These are phyloP conservation scores for Uropsilus gracilis DNA, from an alignment of 2,113 vertebrate genomes.

Conservation along the genomic window DNA sequence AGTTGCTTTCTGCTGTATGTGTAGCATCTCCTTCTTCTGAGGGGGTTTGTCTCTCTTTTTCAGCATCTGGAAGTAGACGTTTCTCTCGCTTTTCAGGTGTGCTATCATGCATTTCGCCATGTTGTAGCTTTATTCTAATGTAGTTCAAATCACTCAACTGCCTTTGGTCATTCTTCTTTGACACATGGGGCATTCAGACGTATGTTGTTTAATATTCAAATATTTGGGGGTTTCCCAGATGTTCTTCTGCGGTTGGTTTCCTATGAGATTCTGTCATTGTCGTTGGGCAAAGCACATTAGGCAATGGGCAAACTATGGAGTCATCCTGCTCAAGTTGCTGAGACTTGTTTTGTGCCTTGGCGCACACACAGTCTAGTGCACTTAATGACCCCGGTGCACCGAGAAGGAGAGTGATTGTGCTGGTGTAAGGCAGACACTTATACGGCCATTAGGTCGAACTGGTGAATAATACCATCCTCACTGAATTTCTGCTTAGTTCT, in stretches of 20 bases:
- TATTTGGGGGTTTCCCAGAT: slow-evolving; percentile 51
- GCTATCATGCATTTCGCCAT: background rate
- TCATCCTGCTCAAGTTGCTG: background rate
- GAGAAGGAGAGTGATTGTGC: background rate
- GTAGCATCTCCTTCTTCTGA: background rate
- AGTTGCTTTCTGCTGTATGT: background rate
- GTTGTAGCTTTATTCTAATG: background rate
- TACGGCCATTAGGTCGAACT: background rate
- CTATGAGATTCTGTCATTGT: background rate
- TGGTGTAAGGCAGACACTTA: background rate
- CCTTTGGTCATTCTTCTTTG: background rate
- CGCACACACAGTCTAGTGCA: too few species aligned
- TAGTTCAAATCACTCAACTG: background rate
- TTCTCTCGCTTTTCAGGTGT: background rate
- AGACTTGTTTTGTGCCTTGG: background rate
- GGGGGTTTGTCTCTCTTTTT: background rate
- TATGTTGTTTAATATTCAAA: slow-evolving; percentile 40
- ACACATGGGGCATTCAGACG: background rate
- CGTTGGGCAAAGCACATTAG: background rate
- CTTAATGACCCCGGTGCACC: too few species aligned
- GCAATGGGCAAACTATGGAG: too few species aligned
- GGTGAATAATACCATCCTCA: background rate
- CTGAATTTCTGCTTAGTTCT: background rate
- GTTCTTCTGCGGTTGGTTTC: slow-evolving; percentile 36
- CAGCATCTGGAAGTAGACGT: background rate